Conservation (phyloP, 2,888 invertebrate species). For the Fabriciana adippe region DNA sequence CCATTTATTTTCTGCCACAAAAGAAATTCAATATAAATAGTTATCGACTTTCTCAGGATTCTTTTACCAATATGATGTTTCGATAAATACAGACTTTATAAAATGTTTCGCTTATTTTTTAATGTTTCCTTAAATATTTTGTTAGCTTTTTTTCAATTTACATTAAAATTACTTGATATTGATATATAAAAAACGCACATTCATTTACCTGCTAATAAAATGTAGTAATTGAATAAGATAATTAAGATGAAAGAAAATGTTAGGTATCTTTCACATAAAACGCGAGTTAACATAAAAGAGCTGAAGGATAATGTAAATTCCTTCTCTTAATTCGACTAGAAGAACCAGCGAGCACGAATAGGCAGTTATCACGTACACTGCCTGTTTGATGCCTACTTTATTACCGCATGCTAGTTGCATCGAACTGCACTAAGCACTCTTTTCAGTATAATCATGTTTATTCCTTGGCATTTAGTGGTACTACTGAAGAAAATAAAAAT, state of each 20-base stretch:
- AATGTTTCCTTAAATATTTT: no score
- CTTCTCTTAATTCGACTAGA: conserved; percentile 31
- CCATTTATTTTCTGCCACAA: no score
- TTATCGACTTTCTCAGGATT: no score
- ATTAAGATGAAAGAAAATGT: neutral
- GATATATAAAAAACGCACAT: no score
- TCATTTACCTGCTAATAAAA: neutral
- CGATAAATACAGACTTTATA: no score
- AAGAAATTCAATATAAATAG: no score
- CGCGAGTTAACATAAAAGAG: conserved; percentile 9
- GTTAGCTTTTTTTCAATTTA: no score
- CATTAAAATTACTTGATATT: no score
- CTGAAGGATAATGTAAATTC: conserved; percentile 33
- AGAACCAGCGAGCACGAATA: conserved; percentile 31
- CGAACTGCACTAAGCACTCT: conserved; percentile 33
- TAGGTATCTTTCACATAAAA: conserved; percentile 4
- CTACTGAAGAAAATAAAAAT: neutral
- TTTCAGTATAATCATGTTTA: conserved; percentile 22
- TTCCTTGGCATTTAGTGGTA: conserved; percentile 3
- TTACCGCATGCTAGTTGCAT: conserved; percentile 53
- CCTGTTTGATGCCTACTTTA: conserved; percentile 70
- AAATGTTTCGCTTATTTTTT: no score
- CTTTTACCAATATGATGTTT: no score
- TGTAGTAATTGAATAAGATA: neutral
- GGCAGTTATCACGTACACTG: conserved; percentile 55